phyloP scores from a whole-genome alignment of 2,797 vertebrate genomes.

The Gambelia wislizenii region DNA sequence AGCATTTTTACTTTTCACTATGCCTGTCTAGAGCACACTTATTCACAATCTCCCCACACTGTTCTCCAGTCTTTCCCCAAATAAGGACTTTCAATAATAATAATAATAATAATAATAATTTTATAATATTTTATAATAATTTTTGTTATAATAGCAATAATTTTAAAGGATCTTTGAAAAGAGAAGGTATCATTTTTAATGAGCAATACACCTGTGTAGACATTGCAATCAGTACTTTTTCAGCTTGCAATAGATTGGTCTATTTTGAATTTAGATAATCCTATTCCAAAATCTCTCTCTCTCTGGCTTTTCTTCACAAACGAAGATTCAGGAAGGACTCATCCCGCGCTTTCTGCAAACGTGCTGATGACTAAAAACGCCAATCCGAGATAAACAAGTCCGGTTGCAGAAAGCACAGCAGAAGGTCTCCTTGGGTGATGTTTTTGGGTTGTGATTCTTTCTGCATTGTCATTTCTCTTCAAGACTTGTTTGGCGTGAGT shows the following conservation, averaged over 20 bases:
- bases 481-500: too few relatives aligned
- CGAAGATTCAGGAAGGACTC: too few relatives aligned
- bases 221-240: not conserved
- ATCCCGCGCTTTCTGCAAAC: too few relatives aligned
- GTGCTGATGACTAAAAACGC: too few relatives aligned
- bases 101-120: not conserved
- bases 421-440: too few relatives aligned
- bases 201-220: not conserved
- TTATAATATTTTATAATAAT: not conserved
- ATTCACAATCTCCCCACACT: not conserved
- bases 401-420: too few relatives aligned
- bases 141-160: too few relatives aligned
- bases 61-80: not conserved
- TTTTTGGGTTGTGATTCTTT: too few relatives aligned
- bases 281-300: not conserved
- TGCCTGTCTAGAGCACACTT: not conserved
- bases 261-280: not conserved
- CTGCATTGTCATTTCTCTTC: too few relatives aligned
- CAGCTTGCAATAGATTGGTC: not conserved
- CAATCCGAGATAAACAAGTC: too few relatives aligned
- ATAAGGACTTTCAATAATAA: not conserved
- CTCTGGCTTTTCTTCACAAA: too few relatives aligned
- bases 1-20: not conserved
- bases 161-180: not conserved
- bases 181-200: not conserved